A percentile compares a stretch with the other conserved stretches of the same genome.
Conservation (phyloP, 2,113 vertebrate genomes). For the Coreoperca whiteheadi region DNA sequence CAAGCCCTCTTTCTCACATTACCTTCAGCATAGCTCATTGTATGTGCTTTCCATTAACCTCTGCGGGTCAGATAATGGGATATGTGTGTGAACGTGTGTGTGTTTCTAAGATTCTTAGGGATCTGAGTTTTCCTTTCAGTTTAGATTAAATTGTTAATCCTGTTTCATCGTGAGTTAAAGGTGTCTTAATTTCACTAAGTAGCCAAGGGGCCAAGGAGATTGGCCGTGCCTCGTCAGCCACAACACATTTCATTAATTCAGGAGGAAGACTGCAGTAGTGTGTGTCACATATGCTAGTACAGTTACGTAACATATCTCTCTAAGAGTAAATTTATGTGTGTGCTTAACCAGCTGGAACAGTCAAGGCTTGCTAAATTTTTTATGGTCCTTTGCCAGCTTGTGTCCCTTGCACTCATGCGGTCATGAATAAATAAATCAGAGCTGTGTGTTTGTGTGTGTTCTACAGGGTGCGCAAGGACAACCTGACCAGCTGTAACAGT, state of each 20-base stretch:
- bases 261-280: slow-evolving; percentile 14
- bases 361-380: slow-evolving; percentile 52
- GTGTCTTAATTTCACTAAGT: slow-evolving; percentile 66
- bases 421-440: slow-evolving; percentile 57
- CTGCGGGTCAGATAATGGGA: slow-evolving; percentile 45
- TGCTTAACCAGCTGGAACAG: slow-evolving; percentile 35
- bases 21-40: not conserved
- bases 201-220: slow-evolving; percentile 39
- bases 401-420: slow-evolving; percentile 27
- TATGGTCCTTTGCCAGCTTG: slow-evolving; percentile 33
- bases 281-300: slow-evolving; percentile 42
- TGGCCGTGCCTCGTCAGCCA: slow-evolving; percentile 8
- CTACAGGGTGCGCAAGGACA: slow-evolving; percentile 93
- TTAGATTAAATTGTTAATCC: slow-evolving; percentile 68
- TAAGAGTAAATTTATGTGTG: slow-evolving; percentile 12
- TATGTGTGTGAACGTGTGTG: slow-evolving; percentile 25
- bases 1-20: slow-evolving; percentile 8
- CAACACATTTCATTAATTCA: slow-evolving; percentile 54
- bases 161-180: slow-evolving; percentile 51
- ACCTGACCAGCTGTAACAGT: slow-evolving; percentile 88
- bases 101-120: slow-evolving; percentile 54
- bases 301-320: slow-evolving; percentile 43
- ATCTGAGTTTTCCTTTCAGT: slow-evolving; percentile 53
- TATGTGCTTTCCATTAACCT: slow-evolving; percentile 46
- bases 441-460: slow-evolving; percentile 34